Evolutionary conservation across 2,797 vertebrate species (phyloP).

Genomic region (Trichosurus vulpecula): DNA sequence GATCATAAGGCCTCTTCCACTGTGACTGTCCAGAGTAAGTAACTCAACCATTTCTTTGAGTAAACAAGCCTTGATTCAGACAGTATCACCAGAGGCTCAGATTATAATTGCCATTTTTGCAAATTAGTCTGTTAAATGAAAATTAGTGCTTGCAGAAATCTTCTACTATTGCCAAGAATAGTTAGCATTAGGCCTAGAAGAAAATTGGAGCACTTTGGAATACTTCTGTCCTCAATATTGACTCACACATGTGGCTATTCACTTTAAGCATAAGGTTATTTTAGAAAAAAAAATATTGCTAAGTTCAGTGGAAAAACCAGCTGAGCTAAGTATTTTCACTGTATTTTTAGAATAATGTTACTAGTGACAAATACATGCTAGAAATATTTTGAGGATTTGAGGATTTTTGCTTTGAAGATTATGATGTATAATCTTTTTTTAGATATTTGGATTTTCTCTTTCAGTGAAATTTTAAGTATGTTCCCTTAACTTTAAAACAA

Average conservation of each 20-base stretch:
- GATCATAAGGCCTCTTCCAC: neutral
- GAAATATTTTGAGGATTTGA: constrained; percentile 19
- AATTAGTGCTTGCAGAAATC: constrained; percentile 1
- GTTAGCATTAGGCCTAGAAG: constrained; percentile 35
- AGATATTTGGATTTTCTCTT: neutral
- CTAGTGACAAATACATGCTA: neutral
- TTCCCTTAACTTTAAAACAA: neutral
- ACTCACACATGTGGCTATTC: constrained; percentile 19
- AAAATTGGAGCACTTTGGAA: constrained; percentile 47
- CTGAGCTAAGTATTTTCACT: constrained; percentile 38
- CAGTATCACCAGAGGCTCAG: neutral
- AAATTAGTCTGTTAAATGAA: constrained; percentile 56
- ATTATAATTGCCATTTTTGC: constrained; percentile 31
- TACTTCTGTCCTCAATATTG: constrained; percentile 8
- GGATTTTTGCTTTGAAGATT: constrained; percentile 23
- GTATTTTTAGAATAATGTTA: constrained; percentile 20
- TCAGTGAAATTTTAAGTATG: neutral
- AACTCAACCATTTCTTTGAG: constrained; percentile 22
- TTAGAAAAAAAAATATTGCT: constrained; percentile 30
- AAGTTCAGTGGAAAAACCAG: constrained; percentile 42
- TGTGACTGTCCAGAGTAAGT: constrained; percentile 8
- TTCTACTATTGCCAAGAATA: neutral
- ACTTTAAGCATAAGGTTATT: constrained; percentile 11
- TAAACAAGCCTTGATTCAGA: constrained; percentile 26
- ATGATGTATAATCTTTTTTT: neutral